Evolutionary conservation across 2,797 vertebrate species (phyloP), one percentile per base, ranked within the genome.

Genomic region (Okamejei kenojei): DNA sequence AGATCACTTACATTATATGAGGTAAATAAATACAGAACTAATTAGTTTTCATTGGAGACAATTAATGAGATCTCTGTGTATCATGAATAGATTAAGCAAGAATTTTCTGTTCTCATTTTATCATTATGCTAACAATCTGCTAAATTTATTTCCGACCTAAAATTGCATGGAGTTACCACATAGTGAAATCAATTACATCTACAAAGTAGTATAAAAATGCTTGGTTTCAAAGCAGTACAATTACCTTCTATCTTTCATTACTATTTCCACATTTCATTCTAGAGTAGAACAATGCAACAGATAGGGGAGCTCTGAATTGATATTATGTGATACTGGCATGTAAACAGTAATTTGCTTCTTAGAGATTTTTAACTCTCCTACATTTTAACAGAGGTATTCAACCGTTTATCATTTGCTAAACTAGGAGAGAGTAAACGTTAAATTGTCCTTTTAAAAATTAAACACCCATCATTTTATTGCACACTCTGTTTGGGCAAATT

Each of bases 41-140:
- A 88, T 17, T 63, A 35, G 61, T 88, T 88, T 88, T 88, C 65
- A 88, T 88, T 32, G 61, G 61, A 88, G 84, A 19, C n/a, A 88
- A 65, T 65, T 65, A 65, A 88, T 88, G 29, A 35, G 84, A 88
- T 88, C n/a, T 45, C 84, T 6, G 8, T 65, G 35, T 65, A 88
- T 32, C 84, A 88, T 65, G 84, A 88, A 88, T 88, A 88, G 84
- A 32, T 65, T 88, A 17, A 88, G n/a, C 29, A 65, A 88, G 84
- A 88, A 68, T 88, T 63, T 61, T 88, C 29, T 88, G 58, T 88
- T 88, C 84, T 88, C n/a, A 32, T 88, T 68, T 88, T 32, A 68
- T 88, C 61, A 88, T 88, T 23, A n/a, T 32, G 61, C 61, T 88
- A 88, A 63, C 84, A 65, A 65, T 65, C 84, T 68, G 61, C 84